Evolutionary conservation across 1,140 invertebrate species (phyloP).

Genomic region (Apis laboriosa): DNA sequence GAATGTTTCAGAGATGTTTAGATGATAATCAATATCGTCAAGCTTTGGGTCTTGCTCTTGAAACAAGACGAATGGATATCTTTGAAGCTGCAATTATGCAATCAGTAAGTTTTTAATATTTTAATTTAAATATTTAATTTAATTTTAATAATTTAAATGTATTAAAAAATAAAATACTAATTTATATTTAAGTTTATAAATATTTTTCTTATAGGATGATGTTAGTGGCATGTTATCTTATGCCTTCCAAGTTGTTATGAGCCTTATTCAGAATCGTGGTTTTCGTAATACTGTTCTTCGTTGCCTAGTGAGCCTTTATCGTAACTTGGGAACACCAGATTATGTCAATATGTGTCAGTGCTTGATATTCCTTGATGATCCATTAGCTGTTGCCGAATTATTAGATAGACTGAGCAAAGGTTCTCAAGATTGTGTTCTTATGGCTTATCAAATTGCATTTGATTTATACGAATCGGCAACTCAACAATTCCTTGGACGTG

Average conservation of each 20-base stretch:
- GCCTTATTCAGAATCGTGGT: slow-evolving; percentile 94
- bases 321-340: slow-evolving; percentile 92
- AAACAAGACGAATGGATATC: slow-evolving; percentile 97
- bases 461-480: slow-evolving; percentile 99
- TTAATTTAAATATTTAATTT: background rate
- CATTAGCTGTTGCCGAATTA: slow-evolving; percentile 93
- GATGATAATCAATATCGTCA: slow-evolving; percentile 97
- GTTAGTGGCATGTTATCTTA: slow-evolving; percentile 95
- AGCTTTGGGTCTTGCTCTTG: slow-evolving; percentile 95
- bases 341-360: slow-evolving; percentile 99
- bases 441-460: slow-evolving; percentile 99
- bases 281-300: slow-evolving; percentile 95
- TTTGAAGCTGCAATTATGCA: slow-evolving; percentile 95
- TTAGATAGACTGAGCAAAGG: slow-evolving; percentile 93
- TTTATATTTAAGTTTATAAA: slow-evolving; percentile 22
- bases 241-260: slow-evolving; percentile 97
- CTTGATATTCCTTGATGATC: slow-evolving; percentile 97
- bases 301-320: slow-evolving; percentile 94
- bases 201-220: slow-evolving; percentile 85
- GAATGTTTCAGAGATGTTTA: slow-evolving; percentile 98
- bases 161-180: background rate
- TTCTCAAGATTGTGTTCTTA: slow-evolving; percentile 87
- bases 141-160: background rate
- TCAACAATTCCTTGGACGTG: slow-evolving; percentile 96
- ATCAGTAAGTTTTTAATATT: slow-evolving; percentile 82